Evolutionary conservation across 2,888 invertebrate genomes (phyloP).

Genomic region (Cataglyphis livida): DNA sequence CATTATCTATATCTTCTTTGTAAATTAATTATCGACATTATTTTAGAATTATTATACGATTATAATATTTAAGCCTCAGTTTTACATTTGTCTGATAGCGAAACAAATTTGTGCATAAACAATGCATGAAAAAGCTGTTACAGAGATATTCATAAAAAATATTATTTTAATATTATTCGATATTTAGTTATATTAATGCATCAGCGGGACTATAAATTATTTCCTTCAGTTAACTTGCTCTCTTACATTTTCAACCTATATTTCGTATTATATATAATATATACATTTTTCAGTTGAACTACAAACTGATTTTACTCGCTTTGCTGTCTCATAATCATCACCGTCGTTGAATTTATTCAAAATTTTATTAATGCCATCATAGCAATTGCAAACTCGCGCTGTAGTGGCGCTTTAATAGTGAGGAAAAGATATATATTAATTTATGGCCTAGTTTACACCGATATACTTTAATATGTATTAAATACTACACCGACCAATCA

Average conservation of each 20-base stretch:
- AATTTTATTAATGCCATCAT: constrained; percentile 6
- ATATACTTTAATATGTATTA: no score
- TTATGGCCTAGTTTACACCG: no score
- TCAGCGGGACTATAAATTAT: constrained; percentile 6
- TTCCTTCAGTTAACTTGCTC: neutral
- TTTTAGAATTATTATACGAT: neutral
- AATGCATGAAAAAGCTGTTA: neutral
- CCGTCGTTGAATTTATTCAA: neutral
- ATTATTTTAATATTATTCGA: neutral
- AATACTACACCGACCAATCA: no score
- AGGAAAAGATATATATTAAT: no score
- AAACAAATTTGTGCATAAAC: neutral
- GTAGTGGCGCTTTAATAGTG: neutral
- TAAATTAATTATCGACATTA: neutral
- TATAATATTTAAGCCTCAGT: neutral
- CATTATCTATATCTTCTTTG: neutral
- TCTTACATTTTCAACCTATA: neutral
- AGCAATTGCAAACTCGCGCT: neutral
- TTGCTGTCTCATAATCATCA: neutral
- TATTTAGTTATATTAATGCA: neutral
- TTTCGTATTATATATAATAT: neutral
- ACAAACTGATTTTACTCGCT: neutral
- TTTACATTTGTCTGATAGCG: neutral
- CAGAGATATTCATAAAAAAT: neutral
- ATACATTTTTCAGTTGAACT: constrained; percentile 2